phyloP scores from a whole-genome alignment of 2,113 vertebrate species.

The Notarius quadriscutis region DNA sequence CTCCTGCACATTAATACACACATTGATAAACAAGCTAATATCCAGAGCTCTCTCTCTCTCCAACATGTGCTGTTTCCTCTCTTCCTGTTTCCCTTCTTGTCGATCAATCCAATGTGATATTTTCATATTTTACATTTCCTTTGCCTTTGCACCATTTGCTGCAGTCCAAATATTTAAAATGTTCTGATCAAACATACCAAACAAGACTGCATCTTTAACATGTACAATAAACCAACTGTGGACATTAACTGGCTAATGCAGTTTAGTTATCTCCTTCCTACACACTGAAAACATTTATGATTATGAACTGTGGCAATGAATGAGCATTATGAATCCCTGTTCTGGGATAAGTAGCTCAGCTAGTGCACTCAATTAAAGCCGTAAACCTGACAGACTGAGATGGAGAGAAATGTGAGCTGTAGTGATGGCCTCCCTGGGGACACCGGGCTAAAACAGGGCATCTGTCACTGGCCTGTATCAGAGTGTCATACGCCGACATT shows the following conservation, averaged over 20 bases:
- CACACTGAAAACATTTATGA: constrained; percentile 1
- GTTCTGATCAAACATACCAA: neutral
- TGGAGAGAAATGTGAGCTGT: constrained; percentile 49
- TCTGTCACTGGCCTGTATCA: constrained; percentile 53
- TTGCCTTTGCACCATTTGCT: neutral
- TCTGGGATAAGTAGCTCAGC: constrained; percentile 27
- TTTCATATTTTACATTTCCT: neutral
- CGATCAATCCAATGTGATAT: neutral
- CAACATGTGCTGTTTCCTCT: neutral
- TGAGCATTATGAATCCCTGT: constrained; percentile 8
- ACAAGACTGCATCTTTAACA: neutral
- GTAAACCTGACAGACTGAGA: constrained; percentile 44
- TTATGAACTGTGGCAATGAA: constrained; percentile 16
- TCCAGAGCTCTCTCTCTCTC: constrained; percentile 24
- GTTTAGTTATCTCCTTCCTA: neutral
- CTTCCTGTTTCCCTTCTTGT: neutral
- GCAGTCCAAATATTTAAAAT: neutral
- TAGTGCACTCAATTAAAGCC: constrained; percentile 36
- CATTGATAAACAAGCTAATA: constrained; percentile 54
- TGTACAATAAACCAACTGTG: neutral
- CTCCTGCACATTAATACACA: constrained; percentile 55
- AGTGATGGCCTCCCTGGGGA: constrained; percentile 38
- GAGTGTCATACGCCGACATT: constrained; percentile 37
- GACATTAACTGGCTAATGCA: neutral
- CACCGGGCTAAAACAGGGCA: constrained; percentile 45